A percentile compares a stretch with the other conserved stretches of the same genome.
These are phyloP conservation scores for Spheniscus mendiculus DNA, from an alignment of 2,113 vertebrate genomes.

Conservation along the genomic window DNA sequence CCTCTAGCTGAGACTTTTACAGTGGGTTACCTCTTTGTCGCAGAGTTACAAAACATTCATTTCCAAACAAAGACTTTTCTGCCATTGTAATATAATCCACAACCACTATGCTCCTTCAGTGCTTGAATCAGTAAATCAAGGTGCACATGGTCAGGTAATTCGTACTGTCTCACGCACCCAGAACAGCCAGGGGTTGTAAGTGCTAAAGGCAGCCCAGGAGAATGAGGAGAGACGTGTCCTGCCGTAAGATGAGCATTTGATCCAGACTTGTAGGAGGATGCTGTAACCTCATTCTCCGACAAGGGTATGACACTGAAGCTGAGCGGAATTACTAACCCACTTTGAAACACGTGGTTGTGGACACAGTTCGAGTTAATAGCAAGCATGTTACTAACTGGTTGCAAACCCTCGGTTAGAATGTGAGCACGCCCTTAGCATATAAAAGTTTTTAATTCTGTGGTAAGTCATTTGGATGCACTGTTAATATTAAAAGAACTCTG, in stretches of 20 bases:
- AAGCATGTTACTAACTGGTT: background rate
- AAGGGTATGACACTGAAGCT: background rate
- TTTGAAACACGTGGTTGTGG: background rate
- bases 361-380: background rate
- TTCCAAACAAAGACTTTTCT: background rate
- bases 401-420: background rate
- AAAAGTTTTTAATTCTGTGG: background rate
- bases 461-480: background rate
- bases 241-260: background rate
- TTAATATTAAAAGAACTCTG: background rate
- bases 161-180: rapidly evolving
- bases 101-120: background rate
- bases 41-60: background rate
- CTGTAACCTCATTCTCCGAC: background rate
- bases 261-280: background rate
- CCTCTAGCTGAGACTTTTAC: background rate
- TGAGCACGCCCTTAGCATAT: background rate
- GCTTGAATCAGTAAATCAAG: rapidly evolving
- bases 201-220: background rate
- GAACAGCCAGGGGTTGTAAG: background rate
- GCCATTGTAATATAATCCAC: background rate
- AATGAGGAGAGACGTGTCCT: rapidly evolving
- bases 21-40: background rate
- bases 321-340: background rate
- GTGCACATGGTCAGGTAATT: too few relatives aligned